Evolutionary conservation across 2,113 vertebrate species (phyloP).

Genomic region (Oreochromis niloticus): DNA sequence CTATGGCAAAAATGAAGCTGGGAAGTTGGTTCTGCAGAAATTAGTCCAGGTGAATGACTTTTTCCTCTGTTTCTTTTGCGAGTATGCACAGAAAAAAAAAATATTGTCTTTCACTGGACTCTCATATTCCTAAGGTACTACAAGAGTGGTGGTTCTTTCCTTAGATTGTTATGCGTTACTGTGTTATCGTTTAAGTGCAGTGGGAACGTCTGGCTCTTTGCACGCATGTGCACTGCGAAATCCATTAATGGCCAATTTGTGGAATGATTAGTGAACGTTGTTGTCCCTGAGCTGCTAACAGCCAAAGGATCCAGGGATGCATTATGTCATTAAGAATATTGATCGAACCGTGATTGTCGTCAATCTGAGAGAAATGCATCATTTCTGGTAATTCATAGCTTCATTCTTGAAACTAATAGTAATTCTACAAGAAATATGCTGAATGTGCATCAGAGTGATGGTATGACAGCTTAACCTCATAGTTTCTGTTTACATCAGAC

Average conservation of each 20-base stretch:
- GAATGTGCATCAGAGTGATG: not conserved
- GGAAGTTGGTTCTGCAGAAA: slow-evolving; percentile 78
- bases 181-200: not conserved
- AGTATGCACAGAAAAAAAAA: not conserved
- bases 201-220: not conserved
- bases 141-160: not conserved
- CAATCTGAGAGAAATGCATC: slow-evolving; percentile 29
- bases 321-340: slow-evolving; percentile 69
- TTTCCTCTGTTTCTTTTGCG: not conserved
- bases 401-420: not conserved
- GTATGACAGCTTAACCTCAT: not conserved
- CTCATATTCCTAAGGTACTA: not conserved
- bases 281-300: not conserved
- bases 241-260: slow-evolving; percentile 40
- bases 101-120: not conserved
- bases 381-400: not conserved
- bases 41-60: slow-evolving; percentile 73
- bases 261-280: slow-evolving; percentile 26
- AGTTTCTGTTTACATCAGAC: not conserved
- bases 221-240: not conserved
- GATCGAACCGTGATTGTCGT: slow-evolving; percentile 29
- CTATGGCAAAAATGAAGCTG: slow-evolving; percentile 88
- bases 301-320: slow-evolving; percentile 35
- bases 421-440: not conserved
- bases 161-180: not conserved